phyloP scores from a whole-genome alignment of 1,140 invertebrate genomes.

The Mercenaria mercenaria region DNA sequence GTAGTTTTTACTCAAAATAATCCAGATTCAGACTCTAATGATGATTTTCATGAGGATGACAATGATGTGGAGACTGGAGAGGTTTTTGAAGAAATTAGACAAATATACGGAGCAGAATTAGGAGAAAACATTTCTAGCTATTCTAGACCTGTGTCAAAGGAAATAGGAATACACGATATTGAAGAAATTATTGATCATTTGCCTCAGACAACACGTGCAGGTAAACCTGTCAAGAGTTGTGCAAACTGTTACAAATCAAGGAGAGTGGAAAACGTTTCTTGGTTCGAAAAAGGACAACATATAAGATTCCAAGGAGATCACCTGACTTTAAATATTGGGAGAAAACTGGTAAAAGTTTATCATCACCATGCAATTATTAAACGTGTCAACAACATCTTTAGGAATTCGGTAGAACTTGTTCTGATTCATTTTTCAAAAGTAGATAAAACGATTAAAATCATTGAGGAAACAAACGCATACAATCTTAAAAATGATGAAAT shows the following conservation, averaged over 20 bases:
- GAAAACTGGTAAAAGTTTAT: neutral
- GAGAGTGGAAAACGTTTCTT: neutral
- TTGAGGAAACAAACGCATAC: slow-evolving; percentile 1
- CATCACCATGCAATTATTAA: slow-evolving; percentile 36
- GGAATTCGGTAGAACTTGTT: neutral
- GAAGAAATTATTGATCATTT: too few relatives aligned
- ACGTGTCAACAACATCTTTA: neutral
- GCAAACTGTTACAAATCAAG: neutral
- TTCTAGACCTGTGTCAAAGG: too few relatives aligned
- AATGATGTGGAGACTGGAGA: too few relatives aligned
- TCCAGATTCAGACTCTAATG: too few relatives aligned
- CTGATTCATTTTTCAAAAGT: slow-evolving; percentile 22
- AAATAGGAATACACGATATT: too few relatives aligned
- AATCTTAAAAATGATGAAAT: slow-evolving; percentile 32
- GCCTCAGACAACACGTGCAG: too few relatives aligned
- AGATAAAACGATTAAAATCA: neutral
- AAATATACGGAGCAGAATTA: too few relatives aligned
- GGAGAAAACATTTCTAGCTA: too few relatives aligned
- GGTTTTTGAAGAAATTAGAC: too few relatives aligned
- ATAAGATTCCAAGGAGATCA: slow-evolving; percentile 13
- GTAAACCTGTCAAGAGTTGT: slow-evolving; percentile 40
- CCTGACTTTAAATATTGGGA: neutral
- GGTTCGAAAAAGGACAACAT: slow-evolving; percentile 44
- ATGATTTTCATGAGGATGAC: too few relatives aligned
- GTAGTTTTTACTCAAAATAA: too few relatives aligned